Base-by-base conservation (phyloP, 2,113 vertebrate species). In the Pachyramphus minor region DNA sequence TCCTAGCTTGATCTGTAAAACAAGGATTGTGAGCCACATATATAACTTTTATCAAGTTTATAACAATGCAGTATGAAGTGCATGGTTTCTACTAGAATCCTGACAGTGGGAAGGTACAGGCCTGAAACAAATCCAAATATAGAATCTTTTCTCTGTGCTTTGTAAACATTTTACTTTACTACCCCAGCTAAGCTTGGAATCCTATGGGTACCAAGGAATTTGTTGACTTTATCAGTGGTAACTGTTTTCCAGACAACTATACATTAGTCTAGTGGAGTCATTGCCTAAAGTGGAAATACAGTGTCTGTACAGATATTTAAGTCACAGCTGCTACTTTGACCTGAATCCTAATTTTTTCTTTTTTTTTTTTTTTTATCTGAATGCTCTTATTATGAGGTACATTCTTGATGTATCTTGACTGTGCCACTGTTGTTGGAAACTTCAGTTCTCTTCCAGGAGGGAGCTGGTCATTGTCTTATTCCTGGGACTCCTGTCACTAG, bases 251-350 rank as follows among this genome's bases (percentile, higher is more conserved):
- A 85, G 78, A 44, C 71, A 93, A 4, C 47, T 50, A 1, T 39
- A 60, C 30, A 14, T 52, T 86, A 47, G 25, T 74, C 35, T 41
- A 2, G 17, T 62, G 67, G 33, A 94, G 22, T 53, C 37, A 60
- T 83, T 87, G 67, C 85, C 92, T 94, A 63, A 95, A 95, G 94
- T 83, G 88, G 88, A 91, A 94, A 68, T 94, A 60, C 52, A 69
- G 64, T 64, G n/a, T 73, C 62, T 85, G 1, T 66, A 39, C 11
- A 37, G 35, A n/a, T 78, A 42, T 84, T 53, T 52, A 68, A 89
- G 37, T 58, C 41, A 20, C n/a, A 66, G 11, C 22, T 82, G 35
- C 37, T 55, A 3, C 49, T 81, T 95, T 59, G 67, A 74, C 33
- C 21, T 67, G 12, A 74, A 62, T 73, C 27, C 72, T 35, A 27